These are phyloP conservation scores for Spinus olivaceus DNA, from an alignment of 2,797 vertebrate genomes.

Conservation along the genomic window DNA sequence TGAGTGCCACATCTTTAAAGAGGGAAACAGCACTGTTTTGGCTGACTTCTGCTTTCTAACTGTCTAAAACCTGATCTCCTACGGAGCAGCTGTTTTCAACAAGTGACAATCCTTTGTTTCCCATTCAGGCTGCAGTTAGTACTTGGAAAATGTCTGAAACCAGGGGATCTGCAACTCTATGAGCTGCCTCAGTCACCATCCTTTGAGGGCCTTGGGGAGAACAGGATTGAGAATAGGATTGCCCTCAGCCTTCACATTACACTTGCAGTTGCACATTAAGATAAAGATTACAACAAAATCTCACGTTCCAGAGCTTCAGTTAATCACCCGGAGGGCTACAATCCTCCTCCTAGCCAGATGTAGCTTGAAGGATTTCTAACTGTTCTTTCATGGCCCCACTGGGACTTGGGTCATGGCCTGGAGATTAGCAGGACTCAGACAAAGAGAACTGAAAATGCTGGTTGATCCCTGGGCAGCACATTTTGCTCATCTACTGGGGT, in stretches of 20 bases:
- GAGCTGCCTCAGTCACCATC: not conserved
- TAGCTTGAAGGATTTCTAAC: not conserved
- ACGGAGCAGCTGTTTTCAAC: not conserved
- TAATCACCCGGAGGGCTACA: not conserved
- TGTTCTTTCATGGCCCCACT: not conserved
- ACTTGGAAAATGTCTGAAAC: not conserved
- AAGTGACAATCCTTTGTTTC: not conserved
- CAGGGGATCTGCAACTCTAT: not conserved
- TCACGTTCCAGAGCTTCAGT: not conserved
- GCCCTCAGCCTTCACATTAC: not conserved
- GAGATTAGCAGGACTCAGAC: not conserved
- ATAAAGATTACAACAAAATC: conserved; percentile 3
- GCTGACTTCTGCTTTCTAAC: not conserved
- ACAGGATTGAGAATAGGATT: not conserved
- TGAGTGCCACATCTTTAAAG: not conserved
- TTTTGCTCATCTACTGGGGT: not conserved
- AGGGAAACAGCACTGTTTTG: not conserved
- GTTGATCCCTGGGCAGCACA: not conserved
- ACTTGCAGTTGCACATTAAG: not conserved
- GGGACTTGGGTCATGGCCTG: not conserved
- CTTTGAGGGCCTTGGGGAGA: not conserved
- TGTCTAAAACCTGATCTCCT: not conserved
- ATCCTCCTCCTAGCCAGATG: not conserved
- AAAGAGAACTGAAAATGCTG: not conserved
- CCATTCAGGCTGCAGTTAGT: not conserved